A percentile compares a stretch with the other conserved stretches of the same genome.
Conservation (phyloP, 2,888 invertebrate genomes). For the Drosophila anomelani region DNA sequence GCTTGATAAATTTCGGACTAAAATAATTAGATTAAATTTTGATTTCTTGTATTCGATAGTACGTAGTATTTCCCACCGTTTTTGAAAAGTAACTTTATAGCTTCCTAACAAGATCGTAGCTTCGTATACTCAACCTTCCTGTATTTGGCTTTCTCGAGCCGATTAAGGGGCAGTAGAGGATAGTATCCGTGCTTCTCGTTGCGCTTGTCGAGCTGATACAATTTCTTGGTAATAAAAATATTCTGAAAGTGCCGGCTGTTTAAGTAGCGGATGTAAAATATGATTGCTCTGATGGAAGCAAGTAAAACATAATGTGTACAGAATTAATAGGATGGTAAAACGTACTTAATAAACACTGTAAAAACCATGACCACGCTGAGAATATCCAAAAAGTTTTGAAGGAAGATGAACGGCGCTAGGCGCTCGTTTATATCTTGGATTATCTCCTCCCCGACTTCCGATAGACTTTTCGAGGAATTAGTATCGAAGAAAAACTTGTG, state of each 20-base stretch:
- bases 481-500: conserved; percentile 87
- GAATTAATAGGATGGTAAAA: not conserved
- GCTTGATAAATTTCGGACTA: not conserved
- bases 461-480: conserved; percentile 86
- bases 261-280: conserved; percentile 90
- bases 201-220: conserved; percentile 88
- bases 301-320: not conserved
- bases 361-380: conserved; percentile 86
- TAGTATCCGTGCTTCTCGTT: conserved; percentile 87
- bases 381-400: conserved; percentile 87
- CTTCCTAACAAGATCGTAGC: not conserved
- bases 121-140: not conserved
- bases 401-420: conserved; percentile 85
- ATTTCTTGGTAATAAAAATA: conserved; percentile 88
- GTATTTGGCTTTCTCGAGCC: conserved; percentile 87
- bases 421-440: conserved; percentile 86
- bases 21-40: not conserved
- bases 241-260: conserved; percentile 90
- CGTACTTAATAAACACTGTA: conserved; percentile 86
- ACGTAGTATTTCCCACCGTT: not conserved
- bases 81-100: not conserved
- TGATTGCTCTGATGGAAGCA: conserved; percentile 86
- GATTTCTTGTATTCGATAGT: not conserved
- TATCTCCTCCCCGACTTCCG: conserved; percentile 86
- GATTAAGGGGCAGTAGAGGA: conserved; percentile 89